Evolutionary conservation across 1,140 invertebrate genomes (phyloP), one percentile per base, ranked within the genome.

Genomic region (Drepana arcuata): DNA sequence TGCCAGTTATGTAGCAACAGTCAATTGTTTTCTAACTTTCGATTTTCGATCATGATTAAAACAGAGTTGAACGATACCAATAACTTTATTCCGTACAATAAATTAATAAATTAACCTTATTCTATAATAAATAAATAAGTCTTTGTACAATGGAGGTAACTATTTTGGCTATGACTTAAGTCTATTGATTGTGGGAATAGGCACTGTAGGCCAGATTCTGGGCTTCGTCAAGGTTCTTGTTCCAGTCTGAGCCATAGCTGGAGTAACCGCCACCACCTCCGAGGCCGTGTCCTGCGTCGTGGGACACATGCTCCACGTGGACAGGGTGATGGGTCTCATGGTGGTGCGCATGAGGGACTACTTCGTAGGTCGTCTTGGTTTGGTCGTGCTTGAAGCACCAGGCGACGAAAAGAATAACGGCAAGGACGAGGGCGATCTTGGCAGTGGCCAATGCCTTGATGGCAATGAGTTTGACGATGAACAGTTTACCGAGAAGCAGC

Each of bases 401-500:
- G 5, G 74, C 74, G 10, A 75, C 65, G 52, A 82, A 75, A 16
- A 82, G 72, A 13, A 82, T 68, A 25, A 70, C 69, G 3, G 70
- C 72, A 0, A 82, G 57, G n/a, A 79, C 67, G 1, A 82, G 33
- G 1, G 74, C 78, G 10, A 79, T 72, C 48, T 82, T 79, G 5
- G 72, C 77, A 12, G 74, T 79, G 0, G 74, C 74, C n/a, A 79
- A 44, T 0, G 78, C 78, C 29, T 82, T 82, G 11, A 82, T 51
- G 1, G 78, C 78, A 25, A 82, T 69, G 15, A 82, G 66, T 25
- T 82, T 82, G 5, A 82, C 71, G 37, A 82, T 73, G 48, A 82
- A 72, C n/a, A 82, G 64, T 34, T 82, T 82, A 2, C 74, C 73
- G 18, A 82, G 47, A 5, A 79, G 44, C 1, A 82, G 30, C 31